phyloP scores from a whole-genome alignment of 2,113 vertebrate genomes.

The Camelus bactrianus region DNA sequence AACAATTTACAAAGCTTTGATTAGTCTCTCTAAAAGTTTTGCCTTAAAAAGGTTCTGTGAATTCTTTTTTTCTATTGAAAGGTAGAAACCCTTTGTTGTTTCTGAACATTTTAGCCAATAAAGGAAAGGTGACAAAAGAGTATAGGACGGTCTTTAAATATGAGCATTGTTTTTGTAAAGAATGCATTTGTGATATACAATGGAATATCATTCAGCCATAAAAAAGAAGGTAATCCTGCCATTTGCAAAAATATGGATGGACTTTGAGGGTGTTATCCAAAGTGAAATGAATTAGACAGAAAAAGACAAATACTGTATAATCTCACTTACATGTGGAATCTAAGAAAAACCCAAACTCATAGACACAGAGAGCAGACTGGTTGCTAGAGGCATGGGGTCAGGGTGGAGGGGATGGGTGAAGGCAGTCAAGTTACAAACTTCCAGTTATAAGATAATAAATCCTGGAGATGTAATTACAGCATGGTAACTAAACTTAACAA shows the following conservation, averaged over 20 bases:
- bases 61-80: slow-evolving; percentile 33
- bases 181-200: neutral
- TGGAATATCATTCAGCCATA: neutral
- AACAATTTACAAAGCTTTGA: slow-evolving; percentile 22
- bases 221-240: neutral
- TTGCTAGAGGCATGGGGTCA: neutral
- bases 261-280: neutral
- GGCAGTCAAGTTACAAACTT: neutral
- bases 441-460: neutral
- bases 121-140: slow-evolving; percentile 17
- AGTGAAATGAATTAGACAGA: neutral
- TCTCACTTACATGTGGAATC: neutral
- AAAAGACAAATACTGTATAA: neutral
- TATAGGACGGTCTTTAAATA: neutral
- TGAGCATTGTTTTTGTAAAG: neutral
- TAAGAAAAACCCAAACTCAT: neutral
- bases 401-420: neutral
- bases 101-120: neutral
- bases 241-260: neutral
- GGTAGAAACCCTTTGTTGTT: neutral
- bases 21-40: neutral
- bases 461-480: neutral
- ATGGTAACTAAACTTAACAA: neutral
- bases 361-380: neutral
- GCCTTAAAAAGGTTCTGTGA: slow-evolving; percentile 37